Conservation (phyloP, 2,888 invertebrate species). For the Chromoteleia sp. region DNA sequence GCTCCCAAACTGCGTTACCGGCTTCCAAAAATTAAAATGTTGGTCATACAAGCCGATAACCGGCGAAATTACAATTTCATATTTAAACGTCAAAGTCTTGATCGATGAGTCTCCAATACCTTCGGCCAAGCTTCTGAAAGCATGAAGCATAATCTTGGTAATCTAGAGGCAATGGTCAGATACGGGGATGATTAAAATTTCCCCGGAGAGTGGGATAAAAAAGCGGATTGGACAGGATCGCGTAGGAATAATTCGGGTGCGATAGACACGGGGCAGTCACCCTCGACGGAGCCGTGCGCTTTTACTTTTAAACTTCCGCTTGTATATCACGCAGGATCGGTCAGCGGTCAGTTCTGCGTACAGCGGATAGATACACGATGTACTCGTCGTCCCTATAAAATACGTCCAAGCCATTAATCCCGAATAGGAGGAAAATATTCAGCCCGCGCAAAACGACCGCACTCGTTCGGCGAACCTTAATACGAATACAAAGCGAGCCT, state of each 20-base stretch:
- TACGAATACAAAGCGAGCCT: conserved; percentile 84
- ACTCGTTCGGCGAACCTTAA: conserved; percentile 78
- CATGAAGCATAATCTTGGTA: conserved; percentile 57
- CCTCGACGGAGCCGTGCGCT: conserved; percentile 66
- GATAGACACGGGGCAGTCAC: conserved; percentile 45
- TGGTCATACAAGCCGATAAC: conserved; percentile 4
- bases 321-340: conserved; percentile 79
- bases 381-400: conserved; percentile 81
- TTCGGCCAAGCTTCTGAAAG: conserved; percentile 11
- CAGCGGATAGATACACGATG: conserved; percentile 73
- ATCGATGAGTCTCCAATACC: conserved; percentile 54
- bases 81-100: conserved; percentile 45
- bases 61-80: conserved; percentile 37
- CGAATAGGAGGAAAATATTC: conserved; percentile 83
- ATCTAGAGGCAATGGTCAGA: conserved; percentile 57
- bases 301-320: conserved; percentile 83
- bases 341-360: conserved; percentile 81
- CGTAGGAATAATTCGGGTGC: conserved; percentile 55
- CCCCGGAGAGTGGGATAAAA: conserved; percentile 73
- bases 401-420: conserved; percentile 84
- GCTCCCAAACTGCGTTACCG: background rate
- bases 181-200: conserved; percentile 77
- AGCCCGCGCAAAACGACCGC: conserved; percentile 76
- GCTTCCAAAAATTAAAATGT: background rate
- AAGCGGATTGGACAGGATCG: conserved; percentile 30